Conservation (phyloP, 2,113 vertebrate species). For the cat (Felis catus) region F.catus_Fca126_mat1.0 CM031418.1:138084001-138084500, state of each 20-base stretch:
- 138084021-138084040: background rate
- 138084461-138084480: background rate
- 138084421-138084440: slow-evolving; percentile 68
- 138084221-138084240: slow-evolving; percentile 60
- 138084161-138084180: background rate
- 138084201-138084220: slow-evolving; percentile 73
- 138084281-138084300: slow-evolving; percentile 72
- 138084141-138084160: background rate
- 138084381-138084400: slow-evolving; percentile 80
- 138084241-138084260: slow-evolving; percentile 43
- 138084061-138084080: background rate
- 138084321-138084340: slow-evolving; percentile 68
- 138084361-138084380: slow-evolving; percentile 68
- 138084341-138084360: slow-evolving; percentile 77
- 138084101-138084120: background rate
- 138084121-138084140: slow-evolving; percentile 24
- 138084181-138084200: slow-evolving; percentile 16
- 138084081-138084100: background rate
- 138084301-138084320: slow-evolving; percentile 74
- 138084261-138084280: slow-evolving; percentile 71
- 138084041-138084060: background rate
- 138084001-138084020: no score
- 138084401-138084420: slow-evolving; percentile 82
- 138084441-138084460: slow-evolving; percentile 66
- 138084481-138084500: slow-evolving; percentile 10